These are phyloP conservation scores for Colostygia pectinataria DNA, from an alignment of 2,888 invertebrate genomes.

Conservation along the genomic window DNA sequence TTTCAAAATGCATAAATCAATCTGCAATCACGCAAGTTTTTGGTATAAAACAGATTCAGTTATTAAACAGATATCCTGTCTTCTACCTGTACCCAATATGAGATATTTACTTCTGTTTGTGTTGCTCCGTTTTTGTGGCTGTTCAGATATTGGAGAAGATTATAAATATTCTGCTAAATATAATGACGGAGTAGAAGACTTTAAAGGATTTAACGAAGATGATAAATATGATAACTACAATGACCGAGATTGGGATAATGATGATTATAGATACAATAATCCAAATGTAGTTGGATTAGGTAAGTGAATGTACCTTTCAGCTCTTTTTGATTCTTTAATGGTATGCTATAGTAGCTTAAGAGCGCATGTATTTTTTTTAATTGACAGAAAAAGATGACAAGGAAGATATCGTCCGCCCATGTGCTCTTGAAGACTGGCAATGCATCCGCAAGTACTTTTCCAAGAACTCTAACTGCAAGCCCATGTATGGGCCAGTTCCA, in stretches of 20 bases:
- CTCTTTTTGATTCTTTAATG: no score
- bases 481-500: slow-evolving; percentile 19
- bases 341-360: no score
- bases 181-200: slow-evolving; percentile 6
- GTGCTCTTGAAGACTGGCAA: slow-evolving; percentile 31
- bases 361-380: background rate
- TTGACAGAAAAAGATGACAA: slow-evolving; percentile 18
- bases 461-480: slow-evolving; percentile 31
- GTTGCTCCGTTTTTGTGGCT: background rate
- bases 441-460: slow-evolving; percentile 40
- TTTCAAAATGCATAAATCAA: no score
- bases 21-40: slow-evolving; percentile 2
- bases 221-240: background rate
- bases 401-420: slow-evolving; percentile 34
- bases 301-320: background rate
- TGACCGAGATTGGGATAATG: background rate
- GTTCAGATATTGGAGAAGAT: background rate
- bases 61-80: background rate
- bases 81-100: slow-evolving; percentile 2
- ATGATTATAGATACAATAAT: background rate
- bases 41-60: slow-evolving; percentile 6
- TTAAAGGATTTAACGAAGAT: background rate
- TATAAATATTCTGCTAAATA: slow-evolving; percentile 11
- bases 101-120: background rate
- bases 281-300: slow-evolving; percentile 15